Evolutionary conservation across 1,140 invertebrate species (phyloP), one percentile per base, ranked within the genome.

Genomic region (Anadara kagoshimensis): DNA sequence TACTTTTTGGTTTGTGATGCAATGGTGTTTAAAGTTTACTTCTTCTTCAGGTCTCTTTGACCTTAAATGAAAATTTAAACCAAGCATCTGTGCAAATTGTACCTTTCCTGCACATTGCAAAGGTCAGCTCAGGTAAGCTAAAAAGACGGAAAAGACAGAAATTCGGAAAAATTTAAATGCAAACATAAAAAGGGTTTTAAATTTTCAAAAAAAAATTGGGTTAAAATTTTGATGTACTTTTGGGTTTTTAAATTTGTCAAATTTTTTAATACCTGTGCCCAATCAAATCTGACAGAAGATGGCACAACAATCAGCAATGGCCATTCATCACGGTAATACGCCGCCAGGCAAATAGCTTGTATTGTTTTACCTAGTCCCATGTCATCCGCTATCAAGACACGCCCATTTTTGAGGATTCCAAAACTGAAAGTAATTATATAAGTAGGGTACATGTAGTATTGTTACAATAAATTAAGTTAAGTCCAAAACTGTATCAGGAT

Each of bases 311-410:
- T 93, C 0, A 99, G 90, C 47, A 99, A 83, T 0, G 98, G 98
- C 97, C 97, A 99, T 82, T 97, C 94, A 11, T 93, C 86, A 81
- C 90, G 90, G 85, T 96, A 99, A 86, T 96, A 98, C 87, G 94
- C 92, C 7, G 96, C 96, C 69, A 99, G 93, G 18, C 93, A 97
- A 3, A 99, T 90, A 0, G 97, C 96, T 90, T 99, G 97, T 82
- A 98, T 94, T 0, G 98, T 99, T 91, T 99, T 99, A 10, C 97
- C 98, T 29, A 99, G 91, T 11, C 98, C 98, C 98, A 99, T 99
- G 62, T 89, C 85, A 79, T 86, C 85, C 26, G 81, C 83, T 51
- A 87, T 69, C 66, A 86, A 73, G 4, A 86, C 68, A 43, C 82
- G 73, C 5, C 85, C 85, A 47, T 82, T 81, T 49, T 78, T 79